phyloP scores from a whole-genome alignment of 2,888 invertebrate species.

The Agrotis segetum region DNA sequence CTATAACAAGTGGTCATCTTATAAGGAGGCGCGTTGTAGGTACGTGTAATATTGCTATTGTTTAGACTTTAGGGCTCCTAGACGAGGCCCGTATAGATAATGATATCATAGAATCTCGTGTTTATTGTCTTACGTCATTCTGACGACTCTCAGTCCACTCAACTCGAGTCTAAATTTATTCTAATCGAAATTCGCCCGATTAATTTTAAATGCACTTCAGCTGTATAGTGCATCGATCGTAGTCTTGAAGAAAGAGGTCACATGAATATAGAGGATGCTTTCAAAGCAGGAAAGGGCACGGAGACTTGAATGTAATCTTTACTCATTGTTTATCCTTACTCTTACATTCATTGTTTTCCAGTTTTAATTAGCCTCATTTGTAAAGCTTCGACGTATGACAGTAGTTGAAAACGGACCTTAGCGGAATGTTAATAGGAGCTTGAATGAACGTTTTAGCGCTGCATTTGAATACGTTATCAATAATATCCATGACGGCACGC shows the following conservation, averaged over 20 bases:
- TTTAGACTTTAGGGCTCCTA: slow-evolving; percentile 36
- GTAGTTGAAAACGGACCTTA: slow-evolving; percentile 33
- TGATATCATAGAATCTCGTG: slow-evolving; percentile 70
- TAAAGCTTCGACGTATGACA: slow-evolving; percentile 44
- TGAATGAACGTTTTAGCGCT: slow-evolving; percentile 39
- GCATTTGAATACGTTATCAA: slow-evolving; percentile 31
- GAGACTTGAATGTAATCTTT: slow-evolving; percentile 32
- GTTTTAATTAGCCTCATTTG: slow-evolving; percentile 53
- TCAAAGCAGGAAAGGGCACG: slow-evolving; percentile 31
- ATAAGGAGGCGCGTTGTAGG: slow-evolving; percentile 46
- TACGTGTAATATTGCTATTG: slow-evolving; percentile 48
- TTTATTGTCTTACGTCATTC: slow-evolving; percentile 71
- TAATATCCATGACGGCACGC: slow-evolving; percentile 32
- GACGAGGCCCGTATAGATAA: slow-evolving; percentile 55
- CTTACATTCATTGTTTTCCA: slow-evolving; percentile 35
- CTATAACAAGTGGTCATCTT: slow-evolving; percentile 49
- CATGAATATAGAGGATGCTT: slow-evolving; percentile 23
- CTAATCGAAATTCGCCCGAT: slow-evolving; percentile 53
- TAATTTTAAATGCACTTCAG: slow-evolving; percentile 57
- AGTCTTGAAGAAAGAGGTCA: slow-evolving; percentile 40
- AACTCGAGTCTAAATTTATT: slow-evolving; percentile 55
- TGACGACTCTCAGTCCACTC: slow-evolving; percentile 54
- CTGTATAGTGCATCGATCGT: slow-evolving; percentile 22
- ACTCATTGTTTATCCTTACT: slow-evolving; percentile 42
- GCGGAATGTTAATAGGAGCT: slow-evolving; percentile 47